These are phyloP conservation scores for Urosaurus nigricauda DNA, from an alignment of 2,797 vertebrate genomes.

Conservation along the genomic window DNA sequence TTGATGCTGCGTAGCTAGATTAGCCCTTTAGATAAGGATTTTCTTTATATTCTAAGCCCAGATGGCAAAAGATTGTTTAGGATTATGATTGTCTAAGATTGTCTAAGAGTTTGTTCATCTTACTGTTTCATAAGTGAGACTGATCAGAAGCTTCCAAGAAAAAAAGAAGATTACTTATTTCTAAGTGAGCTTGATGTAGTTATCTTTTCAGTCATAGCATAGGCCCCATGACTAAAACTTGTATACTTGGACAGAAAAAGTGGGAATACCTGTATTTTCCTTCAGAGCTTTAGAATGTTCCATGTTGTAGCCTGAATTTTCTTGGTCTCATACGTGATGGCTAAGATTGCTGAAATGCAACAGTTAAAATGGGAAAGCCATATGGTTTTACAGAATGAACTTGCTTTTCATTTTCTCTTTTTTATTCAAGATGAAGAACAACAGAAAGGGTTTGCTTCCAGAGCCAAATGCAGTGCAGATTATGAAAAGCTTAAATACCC, in stretches of 20 bases:
- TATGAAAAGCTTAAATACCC: slow-evolving; percentile 94
- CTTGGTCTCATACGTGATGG: background rate
- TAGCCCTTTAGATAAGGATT: background rate
- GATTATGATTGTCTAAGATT: background rate
- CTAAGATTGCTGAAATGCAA: background rate
- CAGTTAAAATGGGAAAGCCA: background rate
- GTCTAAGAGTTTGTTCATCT: background rate
- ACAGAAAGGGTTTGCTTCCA: slow-evolving; percentile 92
- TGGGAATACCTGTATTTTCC: background rate
- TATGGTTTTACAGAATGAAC: background rate
- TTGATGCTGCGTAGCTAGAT: background rate
- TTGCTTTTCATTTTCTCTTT: slow-evolving; percentile 20
- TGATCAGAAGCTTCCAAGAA: background rate
- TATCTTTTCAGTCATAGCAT: background rate
- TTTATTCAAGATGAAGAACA: slow-evolving; percentile 87
- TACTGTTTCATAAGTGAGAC: background rate
- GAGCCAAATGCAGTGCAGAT: slow-evolving; percentile 94
- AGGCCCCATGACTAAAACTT: background rate
- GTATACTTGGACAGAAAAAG: background rate
- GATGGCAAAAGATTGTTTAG: background rate
- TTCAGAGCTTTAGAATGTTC: background rate
- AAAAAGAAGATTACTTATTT: background rate
- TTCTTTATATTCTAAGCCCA: background rate
- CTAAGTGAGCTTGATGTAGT: background rate
- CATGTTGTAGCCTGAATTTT: background rate